Base-by-base conservation (phyloP, 2,797 vertebrate species). In the Balearica regulorum region DNA sequence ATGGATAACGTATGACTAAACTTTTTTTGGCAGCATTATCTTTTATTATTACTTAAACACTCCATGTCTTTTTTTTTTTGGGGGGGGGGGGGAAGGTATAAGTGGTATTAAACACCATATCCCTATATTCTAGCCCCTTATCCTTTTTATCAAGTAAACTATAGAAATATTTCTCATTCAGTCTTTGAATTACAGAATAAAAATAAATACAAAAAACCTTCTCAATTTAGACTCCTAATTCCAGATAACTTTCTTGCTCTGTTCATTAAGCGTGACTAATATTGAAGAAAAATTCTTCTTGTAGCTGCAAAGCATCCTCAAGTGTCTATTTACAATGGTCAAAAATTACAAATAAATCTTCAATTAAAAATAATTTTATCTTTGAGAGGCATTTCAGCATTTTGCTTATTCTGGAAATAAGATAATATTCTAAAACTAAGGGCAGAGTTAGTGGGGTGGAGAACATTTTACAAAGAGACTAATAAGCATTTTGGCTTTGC, bases 401-500 rank as follows among this genome's bases (percentile, higher is more conserved):
- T 70, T 88, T 71, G 41, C 25, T 86, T 46, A 68, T 75, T 85
- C 57, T 69, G 65, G 57, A 96, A 87, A 70, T 49, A 95, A 76
- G 85, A 84, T 18, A 73, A 78, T 87, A 89, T 41, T 89, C 76
- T 88, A 89, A 87, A 96, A 92, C 82, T 90, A 93, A 89, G 66
- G 66, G 43, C 55, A 91, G 87, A 93, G 83, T 94, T 79, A 91
- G 80, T 73, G 92, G 80, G 83, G 69, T 91, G 89, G 62, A 83
- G 91, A 85, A 51, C 72, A 96, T 86, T 92, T 91, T 89, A 95
- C 90, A 85, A 92, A 96, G 90, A 90, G 91, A 92, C 89, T 84
- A 93, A 92, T 91, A 93, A 90, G 78, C 93, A 84, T 83, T 96
- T 97, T 95, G 80, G 87, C 95, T 95, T 95, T 95, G 85, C 89